These are phyloP conservation scores for Vanessa cardui DNA, from an alignment of 2,888 invertebrate genomes.

Conservation along the genomic window DNA sequence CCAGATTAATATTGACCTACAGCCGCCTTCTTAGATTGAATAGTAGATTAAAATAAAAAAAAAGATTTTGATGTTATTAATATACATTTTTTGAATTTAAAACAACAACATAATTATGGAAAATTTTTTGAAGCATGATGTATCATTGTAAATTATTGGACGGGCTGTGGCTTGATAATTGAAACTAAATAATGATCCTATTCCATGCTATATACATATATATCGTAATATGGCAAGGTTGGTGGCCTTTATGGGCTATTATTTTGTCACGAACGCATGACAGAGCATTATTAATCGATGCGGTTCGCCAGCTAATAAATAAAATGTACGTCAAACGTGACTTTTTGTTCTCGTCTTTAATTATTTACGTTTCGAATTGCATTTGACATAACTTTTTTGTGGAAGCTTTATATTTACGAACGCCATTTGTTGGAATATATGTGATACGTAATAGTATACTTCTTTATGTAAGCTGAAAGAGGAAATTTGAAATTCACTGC, in stretches of 20 bases:
- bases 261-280: slow-evolving; percentile 38
- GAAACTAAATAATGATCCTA: slow-evolving; percentile 20
- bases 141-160: slow-evolving; percentile 15
- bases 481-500: too few relatives aligned
- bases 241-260: slow-evolving; percentile 36
- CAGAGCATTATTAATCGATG: slow-evolving; percentile 40
- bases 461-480: too few relatives aligned
- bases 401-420: background rate
- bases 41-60: too few relatives aligned
- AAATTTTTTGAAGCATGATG: background rate
- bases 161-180: slow-evolving; percentile 15
- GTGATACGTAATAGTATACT: too few relatives aligned
- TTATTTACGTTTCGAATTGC: slow-evolving; percentile 24
- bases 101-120: too few relatives aligned
- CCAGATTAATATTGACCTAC: too few relatives aligned
- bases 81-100: too few relatives aligned
- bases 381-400: slow-evolving; percentile 4
- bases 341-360: slow-evolving; percentile 33
- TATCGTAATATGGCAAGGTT: slow-evolving; percentile 22
- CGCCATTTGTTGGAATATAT: too few relatives aligned
- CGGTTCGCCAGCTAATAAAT: slow-evolving; percentile 40
- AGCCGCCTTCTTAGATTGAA: too few relatives aligned
- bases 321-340: slow-evolving; percentile 34
- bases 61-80: too few relatives aligned
- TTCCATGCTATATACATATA: slow-evolving; percentile 11